phyloP scores from a whole-genome alignment of 64 coral and sea anemone genomes.

The Porites lutea region DNA sequence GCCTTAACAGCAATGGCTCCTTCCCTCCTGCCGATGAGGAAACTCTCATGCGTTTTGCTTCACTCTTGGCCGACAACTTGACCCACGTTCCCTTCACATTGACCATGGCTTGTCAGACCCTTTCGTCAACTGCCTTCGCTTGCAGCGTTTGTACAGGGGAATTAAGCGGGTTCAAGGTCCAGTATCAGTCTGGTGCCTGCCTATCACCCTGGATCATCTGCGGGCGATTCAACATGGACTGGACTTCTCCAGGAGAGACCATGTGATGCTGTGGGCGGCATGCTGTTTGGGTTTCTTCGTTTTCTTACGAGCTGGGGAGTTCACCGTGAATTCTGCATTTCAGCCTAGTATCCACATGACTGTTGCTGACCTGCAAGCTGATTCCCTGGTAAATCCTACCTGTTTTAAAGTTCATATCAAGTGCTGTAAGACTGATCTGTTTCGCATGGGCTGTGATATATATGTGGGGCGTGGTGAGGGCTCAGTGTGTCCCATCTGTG shows the following conservation, averaged over 20 bases:
- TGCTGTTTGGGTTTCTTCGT: constrained; percentile 35
- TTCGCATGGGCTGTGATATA: neutral
- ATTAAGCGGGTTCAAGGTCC: constrained; percentile 33
- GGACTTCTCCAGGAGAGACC: neutral
- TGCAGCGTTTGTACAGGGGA: neutral
- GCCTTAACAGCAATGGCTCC: neutral
- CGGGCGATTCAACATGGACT: neutral
- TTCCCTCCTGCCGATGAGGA: neutral
- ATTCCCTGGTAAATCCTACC: neutral
- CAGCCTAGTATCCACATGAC: neutral
- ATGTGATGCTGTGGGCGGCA: constrained; percentile 37
- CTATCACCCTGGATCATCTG: neutral
- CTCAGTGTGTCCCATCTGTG: neutral
- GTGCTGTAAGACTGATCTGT: constrained; percentile 14
- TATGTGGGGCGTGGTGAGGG: neutral
- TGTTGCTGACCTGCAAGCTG: neutral
- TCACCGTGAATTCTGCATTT: constrained; percentile 3
- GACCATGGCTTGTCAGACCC: constrained; percentile 9
- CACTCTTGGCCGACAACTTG: neutral
- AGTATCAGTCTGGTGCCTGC: neutral
- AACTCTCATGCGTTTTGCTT: neutral
- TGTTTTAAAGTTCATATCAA: constrained; percentile 1
- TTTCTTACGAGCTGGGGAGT: neutral
- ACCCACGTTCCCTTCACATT: neutral
- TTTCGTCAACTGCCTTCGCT: neutral